Conservation (phyloP, 2,888 invertebrate genomes). For the Galerucella calmariensis region DNA sequence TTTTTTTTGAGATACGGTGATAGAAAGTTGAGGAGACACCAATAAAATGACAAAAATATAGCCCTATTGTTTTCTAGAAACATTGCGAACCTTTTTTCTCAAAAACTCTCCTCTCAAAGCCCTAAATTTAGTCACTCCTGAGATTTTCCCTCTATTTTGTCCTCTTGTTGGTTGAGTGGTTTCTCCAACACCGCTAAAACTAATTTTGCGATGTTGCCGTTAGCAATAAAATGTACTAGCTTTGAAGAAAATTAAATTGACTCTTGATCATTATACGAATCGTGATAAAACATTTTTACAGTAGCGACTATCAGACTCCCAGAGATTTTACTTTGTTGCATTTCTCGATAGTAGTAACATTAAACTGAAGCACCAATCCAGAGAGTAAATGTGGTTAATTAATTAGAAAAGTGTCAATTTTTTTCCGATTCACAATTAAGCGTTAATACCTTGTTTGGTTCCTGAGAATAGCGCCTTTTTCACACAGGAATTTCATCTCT, state of each 20-base stretch:
- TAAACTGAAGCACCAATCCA: constrained; percentile 41
- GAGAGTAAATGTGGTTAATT: constrained; percentile 40
- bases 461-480: constrained; percentile 42
- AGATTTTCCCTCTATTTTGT: too few species aligned
- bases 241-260: neutral
- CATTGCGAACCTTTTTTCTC: too few species aligned
- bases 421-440: constrained; percentile 43
- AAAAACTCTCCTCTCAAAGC: too few species aligned
- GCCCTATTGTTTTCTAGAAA: too few species aligned
- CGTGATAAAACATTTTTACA: neutral
- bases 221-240: neutral
- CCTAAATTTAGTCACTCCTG: too few species aligned
- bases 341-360: constrained; percentile 40
- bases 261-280: too few species aligned
- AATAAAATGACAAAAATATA: too few species aligned
- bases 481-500: constrained; percentile 30
- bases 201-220: neutral
- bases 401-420: constrained; percentile 42
- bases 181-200: too few species aligned
- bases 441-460: constrained; percentile 45
- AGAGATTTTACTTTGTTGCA: constrained; percentile 25
- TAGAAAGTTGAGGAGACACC: too few species aligned
- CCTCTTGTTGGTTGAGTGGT: too few species aligned
- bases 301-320: constrained; percentile 4
- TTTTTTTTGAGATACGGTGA: too few species aligned